phyloP scores from a whole-genome alignment of 2,797 vertebrate genomes.

The Pipistrellus kuhlii region DNA sequence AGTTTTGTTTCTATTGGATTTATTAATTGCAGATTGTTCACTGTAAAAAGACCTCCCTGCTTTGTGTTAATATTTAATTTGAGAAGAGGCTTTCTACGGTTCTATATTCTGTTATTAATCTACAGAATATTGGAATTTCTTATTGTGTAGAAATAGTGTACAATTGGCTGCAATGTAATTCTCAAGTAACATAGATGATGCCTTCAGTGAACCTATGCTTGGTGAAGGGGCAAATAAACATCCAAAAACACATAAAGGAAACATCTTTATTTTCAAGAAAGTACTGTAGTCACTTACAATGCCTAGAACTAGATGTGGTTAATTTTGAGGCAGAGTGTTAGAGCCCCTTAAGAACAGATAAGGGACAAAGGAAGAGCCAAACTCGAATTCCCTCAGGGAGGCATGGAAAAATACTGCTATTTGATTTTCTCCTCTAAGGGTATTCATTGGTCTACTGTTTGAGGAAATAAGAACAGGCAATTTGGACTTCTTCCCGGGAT shows the following conservation, averaged over 20 bases:
- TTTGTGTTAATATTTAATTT: neutral
- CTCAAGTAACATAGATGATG: neutral
- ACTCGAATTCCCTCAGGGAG: conserved; percentile 18
- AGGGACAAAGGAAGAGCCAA: neutral
- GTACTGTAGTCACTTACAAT: neutral
- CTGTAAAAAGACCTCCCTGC: neutral
- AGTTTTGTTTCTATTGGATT: neutral
- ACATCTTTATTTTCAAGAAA: conserved; percentile 14
- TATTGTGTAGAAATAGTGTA: neutral
- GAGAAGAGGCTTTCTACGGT: neutral
- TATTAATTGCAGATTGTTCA: neutral
- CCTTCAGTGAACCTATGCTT: neutral
- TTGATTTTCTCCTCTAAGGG: conserved; percentile 15
- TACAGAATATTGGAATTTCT: neutral
- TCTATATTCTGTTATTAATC: neutral
- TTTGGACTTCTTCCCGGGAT: neutral
- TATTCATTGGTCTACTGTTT: conserved; percentile 2
- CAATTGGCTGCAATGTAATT: neutral
- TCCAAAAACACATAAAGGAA: neutral
- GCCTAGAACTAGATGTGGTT: conserved; percentile 28
- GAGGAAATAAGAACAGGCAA: neutral
- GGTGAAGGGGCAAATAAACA: neutral
- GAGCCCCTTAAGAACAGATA: neutral
- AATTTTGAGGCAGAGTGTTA: conserved; percentile 54
- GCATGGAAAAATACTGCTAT: neutral